A percentile compares a stretch with the other conserved stretches of the same genome.
Evolutionary conservation across 2,113 vertebrate genomes (phyloP).

Genomic region (Gulo gulo): DNA sequence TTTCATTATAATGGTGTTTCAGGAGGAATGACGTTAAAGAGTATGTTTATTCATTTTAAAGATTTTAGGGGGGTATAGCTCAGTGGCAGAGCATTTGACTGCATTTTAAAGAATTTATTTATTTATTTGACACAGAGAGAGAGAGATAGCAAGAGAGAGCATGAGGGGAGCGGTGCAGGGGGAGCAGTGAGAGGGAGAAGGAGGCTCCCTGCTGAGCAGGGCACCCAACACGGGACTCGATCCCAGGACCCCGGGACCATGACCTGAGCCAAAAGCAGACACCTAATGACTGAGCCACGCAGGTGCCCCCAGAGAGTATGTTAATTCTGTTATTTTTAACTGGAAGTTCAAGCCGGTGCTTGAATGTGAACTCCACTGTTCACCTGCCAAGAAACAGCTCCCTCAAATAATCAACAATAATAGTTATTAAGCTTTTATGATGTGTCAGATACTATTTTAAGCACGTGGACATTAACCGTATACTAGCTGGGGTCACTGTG

Average conservation of each 20-base stretch:
- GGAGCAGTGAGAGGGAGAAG: too few species aligned
- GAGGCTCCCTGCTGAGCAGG: too few species aligned
- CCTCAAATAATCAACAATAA: neutral
- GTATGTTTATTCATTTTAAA: neutral
- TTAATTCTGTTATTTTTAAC: neutral
- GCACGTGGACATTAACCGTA: neutral
- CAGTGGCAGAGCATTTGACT: too few species aligned
- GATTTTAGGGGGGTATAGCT: too few species aligned
- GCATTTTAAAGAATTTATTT: too few species aligned
- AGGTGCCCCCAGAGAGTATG: neutral
- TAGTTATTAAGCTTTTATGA: constrained; percentile 16
- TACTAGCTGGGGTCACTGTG: neutral
- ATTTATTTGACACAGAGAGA: too few species aligned
- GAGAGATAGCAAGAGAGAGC: too few species aligned
- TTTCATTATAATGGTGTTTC: neutral
- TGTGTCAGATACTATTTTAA: constrained; percentile 35
- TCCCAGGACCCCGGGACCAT: too few species aligned
- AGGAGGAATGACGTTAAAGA: neutral
- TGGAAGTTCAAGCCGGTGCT: constrained; percentile 1
- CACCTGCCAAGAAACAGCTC: neutral
- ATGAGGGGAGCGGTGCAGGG: rapidly evolving
- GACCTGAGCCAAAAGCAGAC: too few species aligned
- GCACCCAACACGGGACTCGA: too few species aligned
- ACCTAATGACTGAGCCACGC: too few species aligned
- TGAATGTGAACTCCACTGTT: neutral